A percentile compares a stretch with the other conserved stretches of the same genome.
Evolutionary conservation across 1,140 invertebrate genomes (phyloP).

Genomic region (Colletes latitarsis): DNA sequence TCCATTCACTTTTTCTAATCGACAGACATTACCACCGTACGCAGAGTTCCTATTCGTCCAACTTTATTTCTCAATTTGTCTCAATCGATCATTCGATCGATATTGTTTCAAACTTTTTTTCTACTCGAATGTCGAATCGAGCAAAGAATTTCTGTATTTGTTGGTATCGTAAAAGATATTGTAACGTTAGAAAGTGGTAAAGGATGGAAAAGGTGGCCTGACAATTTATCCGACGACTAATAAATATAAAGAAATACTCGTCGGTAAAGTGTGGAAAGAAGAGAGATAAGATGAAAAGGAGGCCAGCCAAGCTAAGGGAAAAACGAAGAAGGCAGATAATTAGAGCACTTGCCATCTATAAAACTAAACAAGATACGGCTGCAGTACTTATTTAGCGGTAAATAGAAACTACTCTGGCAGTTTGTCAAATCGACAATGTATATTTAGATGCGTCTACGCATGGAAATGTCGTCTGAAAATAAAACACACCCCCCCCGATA

Average conservation of each 20-base stretch:
- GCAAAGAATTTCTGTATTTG: no score
- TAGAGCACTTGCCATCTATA: neutral
- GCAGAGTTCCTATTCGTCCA: neutral
- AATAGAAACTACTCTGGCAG: slow-evolving; percentile 17
- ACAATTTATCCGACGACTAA: neutral
- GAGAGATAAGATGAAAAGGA: slow-evolving; percentile 13
- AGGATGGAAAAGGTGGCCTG: neutral
- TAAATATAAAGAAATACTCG: neutral
- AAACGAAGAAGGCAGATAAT: neutral
- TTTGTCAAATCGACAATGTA: slow-evolving; percentile 12
- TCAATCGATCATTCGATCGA: no score
- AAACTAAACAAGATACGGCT: neutral
- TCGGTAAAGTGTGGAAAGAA: neutral
- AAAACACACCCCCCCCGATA: neutral
- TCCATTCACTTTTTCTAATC: slow-evolving; percentile 26
- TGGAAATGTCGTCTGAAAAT: slow-evolving; percentile 8
- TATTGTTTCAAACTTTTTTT: no score
- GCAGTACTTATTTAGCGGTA: slow-evolving; percentile 13
- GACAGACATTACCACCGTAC: no score
- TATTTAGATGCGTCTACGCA: slow-evolving; percentile 7
- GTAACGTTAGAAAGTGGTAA: neutral
- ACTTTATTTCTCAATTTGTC: neutral
- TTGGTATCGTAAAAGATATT: neutral
- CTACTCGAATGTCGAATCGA: no score
- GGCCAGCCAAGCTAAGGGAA: neutral